Evolutionary conservation across 2,888 invertebrate species (phyloP).

Genomic region (Apoda limacodes): DNA sequence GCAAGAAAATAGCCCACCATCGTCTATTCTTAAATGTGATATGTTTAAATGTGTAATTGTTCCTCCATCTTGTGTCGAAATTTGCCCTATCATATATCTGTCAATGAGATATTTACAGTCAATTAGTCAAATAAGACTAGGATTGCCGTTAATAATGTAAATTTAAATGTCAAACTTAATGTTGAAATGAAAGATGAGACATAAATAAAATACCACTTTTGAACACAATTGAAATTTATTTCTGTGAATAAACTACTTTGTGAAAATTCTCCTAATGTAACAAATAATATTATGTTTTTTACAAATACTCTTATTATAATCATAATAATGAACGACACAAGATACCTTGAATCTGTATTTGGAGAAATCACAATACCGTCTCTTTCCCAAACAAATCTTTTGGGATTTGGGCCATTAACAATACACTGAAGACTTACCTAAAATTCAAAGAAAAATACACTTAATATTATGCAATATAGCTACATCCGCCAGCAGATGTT

Average conservation of each 20-base stretch:
- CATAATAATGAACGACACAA: conserved; percentile 4
- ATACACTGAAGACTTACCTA: conserved; percentile 56
- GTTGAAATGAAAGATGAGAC: no score
- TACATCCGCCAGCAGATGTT: no score
- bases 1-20: conserved; percentile 73
- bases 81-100: conserved; percentile 51
- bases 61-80: conserved; percentile 44
- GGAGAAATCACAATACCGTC: conserved; percentile 56
- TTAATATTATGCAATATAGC: no score
- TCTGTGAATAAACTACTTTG: no score
- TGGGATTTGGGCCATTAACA: conserved; percentile 52
- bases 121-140: no score
- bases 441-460: no score
- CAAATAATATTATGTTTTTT: no score
- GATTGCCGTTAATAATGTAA: no score
- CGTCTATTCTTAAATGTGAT: conserved; percentile 66
- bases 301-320: neutral
- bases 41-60: conserved; percentile 61
- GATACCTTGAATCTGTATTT: conserved; percentile 58
- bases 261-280: no score
- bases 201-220: no score
- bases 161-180: no score
- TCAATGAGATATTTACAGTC: neutral
- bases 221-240: no score
- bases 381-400: conserved; percentile 57